Evolutionary conservation across 2,113 vertebrate species (phyloP).

Genomic region (Scopus umbretta): DNA sequence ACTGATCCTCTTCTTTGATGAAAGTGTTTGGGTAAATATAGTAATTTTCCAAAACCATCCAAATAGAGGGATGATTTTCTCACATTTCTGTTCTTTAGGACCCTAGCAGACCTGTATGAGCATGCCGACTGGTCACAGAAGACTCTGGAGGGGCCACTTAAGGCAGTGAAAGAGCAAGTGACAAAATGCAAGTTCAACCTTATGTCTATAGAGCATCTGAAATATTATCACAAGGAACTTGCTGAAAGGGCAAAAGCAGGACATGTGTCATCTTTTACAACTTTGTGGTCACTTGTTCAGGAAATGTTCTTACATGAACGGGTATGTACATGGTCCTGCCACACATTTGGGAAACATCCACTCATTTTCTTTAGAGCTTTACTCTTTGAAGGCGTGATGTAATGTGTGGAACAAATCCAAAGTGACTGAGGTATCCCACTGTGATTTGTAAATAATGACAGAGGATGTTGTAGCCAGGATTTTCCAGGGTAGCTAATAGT

Average conservation of each 20-base stretch:
- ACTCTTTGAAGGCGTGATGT: neutral
- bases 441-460: neutral
- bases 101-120: constrained; percentile 76
- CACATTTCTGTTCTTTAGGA: constrained; percentile 63
- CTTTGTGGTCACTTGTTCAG: constrained; percentile 76
- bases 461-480: neutral
- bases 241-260: constrained; percentile 55
- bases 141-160: constrained; percentile 63
- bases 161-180: constrained; percentile 69
- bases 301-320: constrained; percentile 75
- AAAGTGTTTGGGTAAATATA: neutral
- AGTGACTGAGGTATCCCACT: neutral
- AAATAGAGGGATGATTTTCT: neutral
- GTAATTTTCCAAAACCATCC: neutral
- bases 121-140: constrained; percentile 80
- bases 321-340: constrained; percentile 56
- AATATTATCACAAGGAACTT: constrained; percentile 62
- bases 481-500: neutral
- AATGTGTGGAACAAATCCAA: neutral
- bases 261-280: constrained; percentile 61
- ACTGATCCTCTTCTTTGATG: neutral
- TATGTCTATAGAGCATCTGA: constrained; percentile 64
- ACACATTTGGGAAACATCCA: neutral
- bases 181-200: constrained; percentile 68
- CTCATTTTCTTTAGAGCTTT: neutral